Base-by-base conservation (phyloP, 2,888 invertebrate species). In the Papilio elwesi region DNA sequence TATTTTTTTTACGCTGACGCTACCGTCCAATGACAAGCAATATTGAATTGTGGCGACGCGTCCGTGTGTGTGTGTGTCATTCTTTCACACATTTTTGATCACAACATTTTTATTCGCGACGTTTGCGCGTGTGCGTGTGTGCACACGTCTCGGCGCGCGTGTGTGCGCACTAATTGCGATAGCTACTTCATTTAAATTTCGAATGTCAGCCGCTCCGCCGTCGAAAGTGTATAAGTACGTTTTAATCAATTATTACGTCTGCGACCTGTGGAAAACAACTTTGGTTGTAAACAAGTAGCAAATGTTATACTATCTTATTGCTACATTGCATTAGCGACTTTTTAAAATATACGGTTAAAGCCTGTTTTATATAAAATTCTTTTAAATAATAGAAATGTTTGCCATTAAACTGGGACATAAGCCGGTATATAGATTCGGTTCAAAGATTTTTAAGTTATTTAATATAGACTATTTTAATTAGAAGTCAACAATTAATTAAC, bases 101-200 rank as follows among this genome's bases (percentile, higher is more conserved):
- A 82, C 82, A 81, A 85, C 88, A 90, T 92, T 93, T 93, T 93
- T 93, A 92, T 92, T 89, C 86, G 90, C 82, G 79, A 76, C 81
- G 26, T 26, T 77, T 79, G 79, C 81, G 74, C 82, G 91, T 90
- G 89, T 87, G 88, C 81, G 70, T 78, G 80, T 83, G 81, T 82
- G 78, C 73, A 77, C 74, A 74, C 80, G 78, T 74, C 69, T 62
- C 64, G 57, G 63, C 62, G 77, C 74, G 78, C 78, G 76, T 75
- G 80, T 81, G 83, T 85, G 87, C 79, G 85, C 85, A 85, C 93
- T 93, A 93, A 93, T 93, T 93, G 92, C 90, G 90, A 93, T 93
- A 91, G 90, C 92, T 92, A 92, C 93, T 93, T 93, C 91, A 93
- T 93, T 93, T 93, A 92, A 93, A 93, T 92, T 92, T 93, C 91